Evolutionary conservation across 2,113 vertebrate species (phyloP).

Genomic region (Cryptotis parvus): DNA sequence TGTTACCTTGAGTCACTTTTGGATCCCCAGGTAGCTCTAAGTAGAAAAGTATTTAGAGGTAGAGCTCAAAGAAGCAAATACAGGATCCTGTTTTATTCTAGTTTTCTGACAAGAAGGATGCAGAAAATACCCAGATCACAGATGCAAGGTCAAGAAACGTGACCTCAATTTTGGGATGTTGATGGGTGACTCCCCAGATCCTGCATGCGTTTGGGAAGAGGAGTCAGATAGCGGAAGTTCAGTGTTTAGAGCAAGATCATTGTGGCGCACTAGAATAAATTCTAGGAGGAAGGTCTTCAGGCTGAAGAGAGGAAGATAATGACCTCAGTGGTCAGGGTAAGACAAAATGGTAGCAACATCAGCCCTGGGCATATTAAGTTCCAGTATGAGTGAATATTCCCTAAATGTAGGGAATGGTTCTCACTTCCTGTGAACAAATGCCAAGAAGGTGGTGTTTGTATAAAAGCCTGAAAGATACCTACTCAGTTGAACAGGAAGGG

Average conservation of each 20-base stretch:
- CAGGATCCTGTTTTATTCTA: too few species aligned
- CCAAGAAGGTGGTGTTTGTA: too few species aligned
- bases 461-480: background rate
- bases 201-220: rapidly evolving
- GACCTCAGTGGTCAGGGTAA: background rate
- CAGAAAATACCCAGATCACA: too few species aligned
- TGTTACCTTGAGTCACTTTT: too few species aligned
- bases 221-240: rapidly evolving
- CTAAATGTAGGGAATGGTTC: background rate
- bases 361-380: rapidly evolving
- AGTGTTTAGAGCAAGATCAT: background rate
- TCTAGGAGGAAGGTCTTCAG: background rate
- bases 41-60: rapidly evolving
- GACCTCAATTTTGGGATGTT: rapidly evolving
- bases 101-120: background rate
- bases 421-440: background rate
- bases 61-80: background rate
- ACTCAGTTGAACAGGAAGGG: too few species aligned
- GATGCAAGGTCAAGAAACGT: rapidly evolving
- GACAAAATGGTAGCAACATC: too few species aligned
- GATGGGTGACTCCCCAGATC: too few species aligned
- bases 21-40: background rate
- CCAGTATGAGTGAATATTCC: too few species aligned
- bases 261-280: background rate
- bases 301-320: background rate